Evolutionary conservation across 1,140 invertebrate genomes (phyloP).

Genomic region (Pseudomyrmex flavicornis): DNA sequence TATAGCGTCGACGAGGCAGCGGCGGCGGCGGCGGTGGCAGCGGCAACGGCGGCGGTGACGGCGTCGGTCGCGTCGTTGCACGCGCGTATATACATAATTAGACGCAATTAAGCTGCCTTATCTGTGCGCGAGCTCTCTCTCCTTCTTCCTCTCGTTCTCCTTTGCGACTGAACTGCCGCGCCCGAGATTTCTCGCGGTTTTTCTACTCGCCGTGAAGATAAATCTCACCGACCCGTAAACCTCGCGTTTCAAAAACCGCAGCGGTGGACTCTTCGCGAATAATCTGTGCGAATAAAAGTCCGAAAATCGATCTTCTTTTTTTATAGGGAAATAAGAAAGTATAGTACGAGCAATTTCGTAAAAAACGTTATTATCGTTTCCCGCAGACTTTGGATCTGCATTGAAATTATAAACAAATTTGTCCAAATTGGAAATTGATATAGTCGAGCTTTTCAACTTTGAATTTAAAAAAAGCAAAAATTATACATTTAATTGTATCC

Average conservation of each 20-base stretch:
- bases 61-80: conserved; percentile 61
- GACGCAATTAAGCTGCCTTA: conserved; percentile 82
- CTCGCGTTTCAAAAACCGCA: conserved; percentile 39
- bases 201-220: conserved; percentile 65
- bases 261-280: conserved; percentile 20
- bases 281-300: conserved; percentile 40
- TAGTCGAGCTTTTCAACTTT: no score
- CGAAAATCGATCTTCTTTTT: conserved; percentile 48
- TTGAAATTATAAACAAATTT: no score
- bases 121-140: conserved; percentile 60
- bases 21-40: conserved; percentile 12
- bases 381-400: background rate
- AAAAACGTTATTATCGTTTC: conserved; percentile 17
- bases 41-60: conserved; percentile 40
- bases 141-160: background rate
- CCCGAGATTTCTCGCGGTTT: conserved; percentile 73
- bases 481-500: background rate
- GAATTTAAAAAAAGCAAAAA: background rate
- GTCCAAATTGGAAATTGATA: no score
- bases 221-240: conserved; percentile 67
- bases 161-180: conserved; percentile 11
- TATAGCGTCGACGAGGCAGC: background rate
- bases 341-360: conserved; percentile 21
- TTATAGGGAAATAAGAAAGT: conserved; percentile 44
- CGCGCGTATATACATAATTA: conserved; percentile 78